Conservation (phyloP, 2,888 invertebrate species). For the Quadriops clusia region DNA sequence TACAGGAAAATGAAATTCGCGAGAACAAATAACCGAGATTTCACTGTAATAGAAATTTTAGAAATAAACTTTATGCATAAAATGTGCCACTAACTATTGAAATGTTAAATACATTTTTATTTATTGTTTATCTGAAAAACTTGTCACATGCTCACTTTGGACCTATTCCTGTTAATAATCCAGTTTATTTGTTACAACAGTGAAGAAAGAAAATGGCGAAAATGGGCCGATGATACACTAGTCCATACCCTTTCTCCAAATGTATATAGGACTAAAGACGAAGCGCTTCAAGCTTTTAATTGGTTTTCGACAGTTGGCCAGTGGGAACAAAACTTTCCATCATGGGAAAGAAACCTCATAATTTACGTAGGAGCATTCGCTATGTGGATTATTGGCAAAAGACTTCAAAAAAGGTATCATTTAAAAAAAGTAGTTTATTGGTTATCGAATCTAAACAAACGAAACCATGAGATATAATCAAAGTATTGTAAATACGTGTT, state of each 20-base stretch:
- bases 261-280: constrained; percentile 76
- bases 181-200: too few relatives aligned
- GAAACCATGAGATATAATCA: not conserved
- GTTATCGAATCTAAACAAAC: not conserved
- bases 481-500: constrained; percentile 1
- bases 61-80: too few relatives aligned
- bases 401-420: constrained; percentile 66
- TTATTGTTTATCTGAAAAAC: too few relatives aligned
- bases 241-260: constrained; percentile 95
- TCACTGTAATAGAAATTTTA: too few relatives aligned
- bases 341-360: constrained; percentile 75
- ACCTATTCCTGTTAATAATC: too few relatives aligned
- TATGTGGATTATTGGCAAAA: constrained; percentile 87
- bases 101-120: too few relatives aligned
- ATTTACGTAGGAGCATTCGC: constrained; percentile 86
- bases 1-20: too few relatives aligned
- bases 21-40: too few relatives aligned
- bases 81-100: too few relatives aligned
- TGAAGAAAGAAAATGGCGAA: constrained; percentile 88
- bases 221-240: constrained; percentile 85
- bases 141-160: too few relatives aligned
- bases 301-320: constrained; percentile 90
- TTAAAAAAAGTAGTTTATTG: not conserved
- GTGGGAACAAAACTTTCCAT: constrained; percentile 81
- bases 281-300: constrained; percentile 82